A percentile compares a stretch with the other conserved stretches of the same genome.
phyloP scores from a whole-genome alignment of 2,888 invertebrate genomes.

The Agelastica alni region DNA sequence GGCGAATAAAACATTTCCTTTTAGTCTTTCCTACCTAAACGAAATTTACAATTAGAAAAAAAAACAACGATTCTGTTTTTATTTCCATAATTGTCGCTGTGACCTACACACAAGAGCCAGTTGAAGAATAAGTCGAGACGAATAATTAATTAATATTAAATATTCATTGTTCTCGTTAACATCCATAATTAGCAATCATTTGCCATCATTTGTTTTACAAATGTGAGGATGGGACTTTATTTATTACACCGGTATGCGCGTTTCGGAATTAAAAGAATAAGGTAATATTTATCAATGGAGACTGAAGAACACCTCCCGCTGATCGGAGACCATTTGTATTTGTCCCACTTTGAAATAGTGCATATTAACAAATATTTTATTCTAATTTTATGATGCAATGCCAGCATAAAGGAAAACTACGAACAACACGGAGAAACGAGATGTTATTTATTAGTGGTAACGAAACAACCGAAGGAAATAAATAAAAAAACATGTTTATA shows the following conservation, averaged over 20 bases:
- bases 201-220: conserved; percentile 4
- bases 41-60: neutral
- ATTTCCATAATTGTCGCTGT: neutral
- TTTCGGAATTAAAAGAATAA: neutral
- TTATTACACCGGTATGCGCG: neutral
- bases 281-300: neutral
- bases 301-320: no score
- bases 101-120: neutral
- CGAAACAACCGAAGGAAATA: no score
- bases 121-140: neutral
- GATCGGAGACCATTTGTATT: neutral
- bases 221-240: neutral
- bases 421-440: no score
- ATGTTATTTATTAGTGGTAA: no score
- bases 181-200: neutral
- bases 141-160: neutral
- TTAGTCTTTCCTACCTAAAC: neutral
- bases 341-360: no score
- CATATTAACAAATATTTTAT: no score
- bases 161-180: neutral
- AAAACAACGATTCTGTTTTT: no score
- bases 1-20: neutral
- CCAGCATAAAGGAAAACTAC: no score
- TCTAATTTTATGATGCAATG: no score
- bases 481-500: no score